Evolutionary conservation across 2,113 vertebrate genomes (phyloP).

Genomic region (Rhinichthys klamathensis): DNA sequence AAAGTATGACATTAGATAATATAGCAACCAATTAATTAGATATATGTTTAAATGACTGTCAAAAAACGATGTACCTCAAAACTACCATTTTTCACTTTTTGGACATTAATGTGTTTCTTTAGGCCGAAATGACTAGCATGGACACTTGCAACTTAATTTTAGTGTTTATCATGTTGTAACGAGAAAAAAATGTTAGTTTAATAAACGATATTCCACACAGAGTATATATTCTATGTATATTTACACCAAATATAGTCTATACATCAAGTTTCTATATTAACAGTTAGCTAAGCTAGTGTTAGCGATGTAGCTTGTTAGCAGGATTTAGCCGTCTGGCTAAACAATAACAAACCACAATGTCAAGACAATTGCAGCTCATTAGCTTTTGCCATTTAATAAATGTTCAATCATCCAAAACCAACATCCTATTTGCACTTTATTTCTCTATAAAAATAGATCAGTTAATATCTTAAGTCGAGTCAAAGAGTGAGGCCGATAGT

Average conservation of each 20-base stretch:
- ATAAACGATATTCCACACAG: not conserved
- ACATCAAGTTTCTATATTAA: not conserved
- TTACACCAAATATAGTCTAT: not conserved
- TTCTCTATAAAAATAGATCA: not conserved
- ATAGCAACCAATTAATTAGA: not conserved
- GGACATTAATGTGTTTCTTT: not conserved
- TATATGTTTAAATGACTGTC: not conserved
- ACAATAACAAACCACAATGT: conserved; percentile 48
- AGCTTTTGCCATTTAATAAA: not conserved
- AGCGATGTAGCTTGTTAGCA: conserved; percentile 64
- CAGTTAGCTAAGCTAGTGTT: conserved; percentile 34
- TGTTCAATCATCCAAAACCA: not conserved
- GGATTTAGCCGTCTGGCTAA: conserved; percentile 46
- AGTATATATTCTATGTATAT: not conserved
- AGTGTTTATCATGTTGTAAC: not conserved
- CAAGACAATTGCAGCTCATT: not conserved
- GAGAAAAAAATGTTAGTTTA: not conserved
- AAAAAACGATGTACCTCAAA: not conserved
- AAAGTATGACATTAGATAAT: not conserved
- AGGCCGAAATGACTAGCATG: not conserved
- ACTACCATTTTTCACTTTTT: not conserved
- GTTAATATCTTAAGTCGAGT: not conserved
- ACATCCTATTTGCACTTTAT: not conserved
- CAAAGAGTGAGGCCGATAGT: conserved; percentile 12
- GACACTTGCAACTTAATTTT: not conserved